Evolutionary conservation across 2,888 invertebrate species (phyloP), one percentile per base, ranked within the genome.

Genomic region (Brachypalpus laphriformis): DNA sequence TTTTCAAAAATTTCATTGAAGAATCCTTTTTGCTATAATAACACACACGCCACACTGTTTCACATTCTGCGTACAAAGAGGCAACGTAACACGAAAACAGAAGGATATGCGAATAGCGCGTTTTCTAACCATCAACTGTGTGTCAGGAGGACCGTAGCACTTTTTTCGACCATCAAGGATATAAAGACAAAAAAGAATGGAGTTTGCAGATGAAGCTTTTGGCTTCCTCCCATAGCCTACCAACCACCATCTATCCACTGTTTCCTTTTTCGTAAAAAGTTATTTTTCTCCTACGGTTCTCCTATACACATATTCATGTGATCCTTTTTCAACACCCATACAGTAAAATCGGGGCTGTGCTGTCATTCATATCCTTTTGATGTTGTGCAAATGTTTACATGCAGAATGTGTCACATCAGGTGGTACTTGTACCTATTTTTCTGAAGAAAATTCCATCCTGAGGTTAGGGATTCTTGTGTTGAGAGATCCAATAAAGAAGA

Each of bases 141-240:
- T 85, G 75, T 40, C 71, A 71, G 9, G 20, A 57, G 70, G 63
- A 59, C 80, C 68, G 51, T 16, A 80, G 57, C 63, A 45, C 11
- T 74, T 83, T 80, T 83, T 83, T 83, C 80, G 68, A 74, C 80
- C 80, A 80, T 9, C 74, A 72, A 54, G 47, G 45, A 47, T 56
- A 59, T 11, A 34, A 49, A 47, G 34, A 63, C 63, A 25, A 77
- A 65, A 71, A 49, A 61, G 68, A 80, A 70, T 66, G 71, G 74
- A 75, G 74, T 85, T 85, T 81, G 81, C 85, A 81, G 81, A 85
- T 75, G 80, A 54, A 85, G 85, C 85, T 85, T 85, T 85, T 65
- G 59, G 31, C 20, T 47, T 68, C 63, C 47, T 61, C 59, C 70
- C 28, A 8, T 18, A 31, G 54, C 42, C 70, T 40, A 45, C 37